phyloP scores from a whole-genome alignment of 2,888 invertebrate species.

The Dyspetes luteomarginatus region DNA sequence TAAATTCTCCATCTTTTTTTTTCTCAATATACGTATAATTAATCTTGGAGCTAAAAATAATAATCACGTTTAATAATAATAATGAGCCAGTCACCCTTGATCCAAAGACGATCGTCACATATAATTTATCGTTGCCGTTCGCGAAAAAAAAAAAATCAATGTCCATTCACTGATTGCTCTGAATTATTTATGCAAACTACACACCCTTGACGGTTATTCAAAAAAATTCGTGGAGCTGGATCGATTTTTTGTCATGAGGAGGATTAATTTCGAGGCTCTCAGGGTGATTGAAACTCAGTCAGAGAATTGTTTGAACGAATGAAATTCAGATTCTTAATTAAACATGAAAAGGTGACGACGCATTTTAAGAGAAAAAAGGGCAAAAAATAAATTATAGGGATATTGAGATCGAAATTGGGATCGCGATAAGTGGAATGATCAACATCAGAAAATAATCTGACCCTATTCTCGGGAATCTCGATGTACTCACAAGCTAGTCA shows the following conservation, averaged over 20 bases:
- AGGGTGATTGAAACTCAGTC: constrained; percentile 53
- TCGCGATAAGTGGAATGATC: constrained; percentile 59
- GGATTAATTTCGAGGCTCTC: constrained; percentile 48
- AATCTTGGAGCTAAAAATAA: too few relatives aligned
- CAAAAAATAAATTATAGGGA: background rate
- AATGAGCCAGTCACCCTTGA: too few relatives aligned
- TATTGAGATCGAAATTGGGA: constrained; percentile 48
- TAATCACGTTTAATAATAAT: too few relatives aligned
- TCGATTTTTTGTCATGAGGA: constrained; percentile 49
- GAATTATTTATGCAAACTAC: constrained; percentile 44
- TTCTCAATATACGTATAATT: too few relatives aligned
- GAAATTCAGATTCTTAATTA: background rate
- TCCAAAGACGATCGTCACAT: too few relatives aligned
- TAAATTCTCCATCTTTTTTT: too few relatives aligned
- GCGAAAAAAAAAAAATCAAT: constrained; percentile 11
- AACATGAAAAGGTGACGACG: background rate
- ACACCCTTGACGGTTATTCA: constrained; percentile 15
- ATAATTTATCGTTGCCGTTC: background rate
- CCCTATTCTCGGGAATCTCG: constrained; percentile 70
- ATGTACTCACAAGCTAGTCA: constrained; percentile 72
- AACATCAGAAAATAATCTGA: constrained; percentile 70
- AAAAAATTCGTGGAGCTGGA: constrained; percentile 17
- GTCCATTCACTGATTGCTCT: constrained; percentile 32
- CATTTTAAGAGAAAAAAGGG: background rate
- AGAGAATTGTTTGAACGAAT: constrained; percentile 13